Evolutionary conservation across 2,113 vertebrate species (phyloP), one percentile per base, ranked within the genome.

Genomic region (Variabilichromis moorii): DNA sequence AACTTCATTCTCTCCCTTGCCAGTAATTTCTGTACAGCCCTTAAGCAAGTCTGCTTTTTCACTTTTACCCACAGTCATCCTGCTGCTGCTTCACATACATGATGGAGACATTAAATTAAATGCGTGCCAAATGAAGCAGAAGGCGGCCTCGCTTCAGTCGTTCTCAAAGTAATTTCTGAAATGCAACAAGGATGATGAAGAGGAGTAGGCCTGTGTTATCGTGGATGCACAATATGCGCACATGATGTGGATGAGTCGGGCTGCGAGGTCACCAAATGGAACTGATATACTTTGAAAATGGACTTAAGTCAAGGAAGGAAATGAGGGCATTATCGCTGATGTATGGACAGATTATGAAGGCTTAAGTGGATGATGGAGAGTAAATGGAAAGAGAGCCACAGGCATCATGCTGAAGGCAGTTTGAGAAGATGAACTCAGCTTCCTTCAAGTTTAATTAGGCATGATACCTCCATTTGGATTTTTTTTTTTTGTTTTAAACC

Each of bases 251-350:
- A 90, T 28, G 17, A 76, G 87, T 81, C 35, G 33, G 68, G 16
- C 78, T 55, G 86, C 47, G 17, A 78, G 78, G 76, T 53, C 53
- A 28, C 61, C 42, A 54, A 90, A 86, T 90, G 89, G 76, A 40
- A 33, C 63, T 82, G 87, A 42, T 82, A n/a, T 51, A n/a, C 45
- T 66, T 76, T 66, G 26, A 71, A 82, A 86, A 91, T 91, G 91
- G 86, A 68, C 85, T 85, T 5, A 54, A 76, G 73, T 83, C 7
- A 51, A 78, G 9, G 63, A 53, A 50, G 88, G 61, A 84, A 89
- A 93, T 93, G 90, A 90, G 61, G 45, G 35, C 21, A 80, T 94
- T 90, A 93, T 89, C 87, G 3, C 80, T 88, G 91, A 90, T 89
- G 90, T 81, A 84, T 89, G 90, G 59, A 61, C 54, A 50, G 88